These are phyloP conservation scores for Fringilla coelebs DNA, from an alignment of 2,797 vertebrate species.

Conservation along the genomic window DNA sequence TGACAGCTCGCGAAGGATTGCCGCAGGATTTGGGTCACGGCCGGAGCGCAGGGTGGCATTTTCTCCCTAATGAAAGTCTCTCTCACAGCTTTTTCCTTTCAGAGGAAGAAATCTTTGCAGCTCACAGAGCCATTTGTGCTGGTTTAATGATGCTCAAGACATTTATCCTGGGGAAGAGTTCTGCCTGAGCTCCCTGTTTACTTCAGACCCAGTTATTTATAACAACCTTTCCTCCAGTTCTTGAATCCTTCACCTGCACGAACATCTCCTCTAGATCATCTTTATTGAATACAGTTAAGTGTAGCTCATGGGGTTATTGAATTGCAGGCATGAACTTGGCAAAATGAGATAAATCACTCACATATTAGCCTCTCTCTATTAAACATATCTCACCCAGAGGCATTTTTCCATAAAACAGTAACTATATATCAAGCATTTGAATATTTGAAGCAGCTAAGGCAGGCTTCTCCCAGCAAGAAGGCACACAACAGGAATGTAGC, in stretches of 20 bases:
- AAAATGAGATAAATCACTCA: slow-evolving; percentile 65
- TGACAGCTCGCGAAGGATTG: background rate
- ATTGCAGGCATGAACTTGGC: slow-evolving; percentile 47
- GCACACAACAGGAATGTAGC: background rate
- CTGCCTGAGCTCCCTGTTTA: slow-evolving; percentile 47
- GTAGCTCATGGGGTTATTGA: slow-evolving; percentile 54
- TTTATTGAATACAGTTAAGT: slow-evolving; percentile 59
- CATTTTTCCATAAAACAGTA: slow-evolving; percentile 43
- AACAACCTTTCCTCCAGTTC: slow-evolving; percentile 35
- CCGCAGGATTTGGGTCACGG: slow-evolving; percentile 1
- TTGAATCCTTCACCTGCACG: slow-evolving; percentile 34
- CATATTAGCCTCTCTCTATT: slow-evolving; percentile 60
- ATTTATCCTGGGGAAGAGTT: background rate
- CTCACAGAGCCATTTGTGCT: slow-evolving; percentile 1
- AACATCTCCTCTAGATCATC: slow-evolving; percentile 58
- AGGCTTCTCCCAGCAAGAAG: background rate
- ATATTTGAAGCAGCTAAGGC: background rate
- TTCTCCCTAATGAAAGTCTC: slow-evolving; percentile 22
- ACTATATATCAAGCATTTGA: slow-evolving; percentile 22
- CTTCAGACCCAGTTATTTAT: slow-evolving; percentile 37
- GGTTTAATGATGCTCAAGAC: slow-evolving; percentile 39
- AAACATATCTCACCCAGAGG: slow-evolving; percentile 58
- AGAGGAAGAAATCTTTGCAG: background rate
- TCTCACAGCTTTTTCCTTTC: slow-evolving; percentile 27
- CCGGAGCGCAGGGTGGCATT: background rate